Percentiles rank a stretch among this genome's conserved stretches.
Conservation (phyloP, 2,888 invertebrate species). For the Meandrusa payeni region DNA sequence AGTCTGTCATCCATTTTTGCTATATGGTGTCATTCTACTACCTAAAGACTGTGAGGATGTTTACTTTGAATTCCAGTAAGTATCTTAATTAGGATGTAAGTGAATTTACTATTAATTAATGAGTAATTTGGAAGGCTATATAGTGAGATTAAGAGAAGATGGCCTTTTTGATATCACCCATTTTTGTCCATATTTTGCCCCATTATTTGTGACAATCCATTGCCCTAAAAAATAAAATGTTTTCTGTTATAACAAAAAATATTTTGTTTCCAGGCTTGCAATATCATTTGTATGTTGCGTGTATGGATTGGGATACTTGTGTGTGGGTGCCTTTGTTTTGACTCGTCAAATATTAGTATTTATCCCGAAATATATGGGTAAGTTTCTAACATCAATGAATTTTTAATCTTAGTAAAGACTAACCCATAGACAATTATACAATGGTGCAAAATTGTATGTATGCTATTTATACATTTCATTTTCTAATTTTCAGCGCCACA, state of each 20-base stretch:
- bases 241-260: no score
- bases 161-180: no score
- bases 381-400: no score
- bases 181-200: no score
- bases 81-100: constrained; percentile 37
- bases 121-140: no score
- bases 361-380: constrained; percentile 66
- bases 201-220: no score
- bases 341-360: constrained; percentile 68
- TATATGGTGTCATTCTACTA: constrained; percentile 84
- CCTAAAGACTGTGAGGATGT: constrained; percentile 93
- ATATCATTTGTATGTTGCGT: constrained; percentile 79
- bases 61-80: constrained; percentile 89
- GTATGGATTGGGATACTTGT: constrained; percentile 67
- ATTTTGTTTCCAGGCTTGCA: constrained; percentile 71
- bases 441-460: neutral
- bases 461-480: neutral
- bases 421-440: no score
- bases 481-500: constrained; percentile 58
- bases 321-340: constrained; percentile 67
- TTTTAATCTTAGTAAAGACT: no score
- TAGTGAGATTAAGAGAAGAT: no score
- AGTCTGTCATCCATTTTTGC: constrained; percentile 90
- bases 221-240: no score
- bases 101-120: no score